Percentiles rank a stretch among this genome's conserved stretches.
Conservation (phyloP, 2,113 vertebrate species). For the Cryptotis parvus region DNA sequence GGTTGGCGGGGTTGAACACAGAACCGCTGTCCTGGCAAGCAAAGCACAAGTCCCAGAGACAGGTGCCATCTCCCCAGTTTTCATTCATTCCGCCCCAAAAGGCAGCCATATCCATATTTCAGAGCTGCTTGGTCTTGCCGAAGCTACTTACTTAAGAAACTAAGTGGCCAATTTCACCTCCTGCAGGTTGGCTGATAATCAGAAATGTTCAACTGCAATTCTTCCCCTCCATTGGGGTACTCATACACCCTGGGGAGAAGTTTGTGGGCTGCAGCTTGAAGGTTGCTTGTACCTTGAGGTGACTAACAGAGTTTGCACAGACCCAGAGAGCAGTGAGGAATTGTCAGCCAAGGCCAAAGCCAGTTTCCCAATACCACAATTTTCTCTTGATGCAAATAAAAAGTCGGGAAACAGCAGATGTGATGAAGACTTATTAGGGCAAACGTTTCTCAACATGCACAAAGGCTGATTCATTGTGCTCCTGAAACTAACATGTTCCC, state of each 20-base stretch:
- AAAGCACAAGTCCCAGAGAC: neutral
- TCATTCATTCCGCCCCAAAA: neutral
- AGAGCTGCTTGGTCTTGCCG: constrained; percentile 7
- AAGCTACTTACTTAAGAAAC: neutral
- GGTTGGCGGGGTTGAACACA: too few relatives aligned
- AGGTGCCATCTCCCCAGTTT: neutral
- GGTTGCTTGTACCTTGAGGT: neutral
- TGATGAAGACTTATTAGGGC: neutral
- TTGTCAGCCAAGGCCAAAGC: too few relatives aligned
- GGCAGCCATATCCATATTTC: neutral
- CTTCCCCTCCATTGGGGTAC: neutral
- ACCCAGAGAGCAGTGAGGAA: neutral
- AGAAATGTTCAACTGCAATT: neutral
- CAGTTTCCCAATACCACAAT: neutral
- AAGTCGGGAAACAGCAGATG: neutral
- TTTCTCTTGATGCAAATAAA: constrained; percentile 5
- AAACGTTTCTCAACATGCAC: neutral
- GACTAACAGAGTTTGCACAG: neutral
- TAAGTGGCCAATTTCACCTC: neutral
- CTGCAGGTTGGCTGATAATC: neutral
- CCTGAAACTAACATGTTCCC: neutral
- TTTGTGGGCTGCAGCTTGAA: neutral
- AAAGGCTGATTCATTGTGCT: neutral
- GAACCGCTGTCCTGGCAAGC: too few relatives aligned
- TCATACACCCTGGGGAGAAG: neutral